Conservation (phyloP, 92 coral and sea anemone genomes). For the Actinostola sp. region DNA sequence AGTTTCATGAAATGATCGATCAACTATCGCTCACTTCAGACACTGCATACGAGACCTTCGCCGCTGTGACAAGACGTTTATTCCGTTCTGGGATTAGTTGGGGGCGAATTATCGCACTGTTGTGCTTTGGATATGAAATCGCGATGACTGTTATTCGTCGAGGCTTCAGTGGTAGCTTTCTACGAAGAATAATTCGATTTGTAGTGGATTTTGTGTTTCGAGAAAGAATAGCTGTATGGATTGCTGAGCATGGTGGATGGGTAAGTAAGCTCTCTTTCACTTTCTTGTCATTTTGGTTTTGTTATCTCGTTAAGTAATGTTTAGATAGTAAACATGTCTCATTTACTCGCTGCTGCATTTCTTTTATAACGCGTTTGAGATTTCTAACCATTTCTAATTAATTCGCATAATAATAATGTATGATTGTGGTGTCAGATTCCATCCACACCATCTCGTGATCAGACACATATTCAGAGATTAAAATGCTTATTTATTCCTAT, state of each 20-base stretch:
- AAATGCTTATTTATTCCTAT: too few species aligned
- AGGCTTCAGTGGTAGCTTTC: constrained; percentile 94
- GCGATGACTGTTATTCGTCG: constrained; percentile 87
- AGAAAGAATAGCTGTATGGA: constrained; percentile 97
- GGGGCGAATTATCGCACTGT: constrained; percentile 90
- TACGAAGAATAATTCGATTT: constrained; percentile 87
- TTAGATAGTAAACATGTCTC: not conserved
- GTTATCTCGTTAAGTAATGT: not conserved
- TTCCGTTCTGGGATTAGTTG: constrained; percentile 93
- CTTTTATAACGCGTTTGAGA: not conserved
- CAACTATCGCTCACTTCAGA: constrained; percentile 84
- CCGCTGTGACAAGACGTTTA: constrained; percentile 89
- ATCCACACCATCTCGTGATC: too few species aligned
- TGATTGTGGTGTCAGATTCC: constrained; percentile 5
- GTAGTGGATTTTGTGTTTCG: constrained; percentile 91
- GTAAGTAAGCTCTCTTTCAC: constrained; percentile 45
- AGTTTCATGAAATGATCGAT: constrained; percentile 96
- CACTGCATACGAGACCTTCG: constrained; percentile 93
- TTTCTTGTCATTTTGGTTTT: not conserved
- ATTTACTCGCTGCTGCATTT: not conserved
- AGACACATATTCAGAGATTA: too few species aligned
- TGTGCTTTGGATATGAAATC: constrained; percentile 97
- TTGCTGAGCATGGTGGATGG: constrained; percentile 96
- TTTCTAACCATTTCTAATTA: not conserved
- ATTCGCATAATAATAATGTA: constrained; percentile 4